Base-by-base conservation (phyloP, 2,797 vertebrate species). In the Sardinella longiceps region DNA sequence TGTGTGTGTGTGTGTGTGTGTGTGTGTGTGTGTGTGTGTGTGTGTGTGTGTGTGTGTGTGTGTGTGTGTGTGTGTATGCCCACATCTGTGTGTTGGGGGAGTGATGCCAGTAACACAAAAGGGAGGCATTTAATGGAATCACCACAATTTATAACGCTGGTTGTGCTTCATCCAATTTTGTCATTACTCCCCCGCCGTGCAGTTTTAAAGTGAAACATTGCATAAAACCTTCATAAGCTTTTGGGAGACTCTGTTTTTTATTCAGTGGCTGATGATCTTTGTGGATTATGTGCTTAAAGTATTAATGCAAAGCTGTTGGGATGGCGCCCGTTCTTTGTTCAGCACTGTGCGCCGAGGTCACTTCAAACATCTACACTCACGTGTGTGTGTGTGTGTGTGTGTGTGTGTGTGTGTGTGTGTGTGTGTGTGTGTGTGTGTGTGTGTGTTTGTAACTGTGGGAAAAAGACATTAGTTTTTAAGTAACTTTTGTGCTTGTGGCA, bases 321-420 rank as follows among this genome's bases (percentile, higher is more conserved):
- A 60, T 25, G 56, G 0, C 0, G 56, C n/a, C 56, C 3, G n/a
- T 25, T 60, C 23, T 10, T 60, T n/a, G 7, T 18, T 56, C 23
- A n/a, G 10, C 7, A 23, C 5, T 10, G 23, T 25, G 7, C 23
- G 51, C 51, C 23, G n/a, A 60, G 56, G 56, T 25, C 56, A 60
- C 56, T 60, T 6, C 5, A 60, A 60, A 60, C n/a, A 60, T 60
- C 10, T 25, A 60, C 23, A 60, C 56, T 25, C 56, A 10, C 56
- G 23, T 25, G 60, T 63, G 23, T 80, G 30, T 39, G 66, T 80
- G 66, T 53, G 66, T 58, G 23, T 84, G 50, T 84, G 30, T 33
- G 56, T 37, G 14, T 11, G 45, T 74, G 60, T 74, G 58, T 28
- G 58, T 63, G 58, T 63, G 58, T 63, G 58, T 63, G 58, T 63